These are phyloP conservation scores for Sinhomidia bicolor DNA, from an alignment of 2,888 invertebrate genomes.

Conservation along the genomic window DNA sequence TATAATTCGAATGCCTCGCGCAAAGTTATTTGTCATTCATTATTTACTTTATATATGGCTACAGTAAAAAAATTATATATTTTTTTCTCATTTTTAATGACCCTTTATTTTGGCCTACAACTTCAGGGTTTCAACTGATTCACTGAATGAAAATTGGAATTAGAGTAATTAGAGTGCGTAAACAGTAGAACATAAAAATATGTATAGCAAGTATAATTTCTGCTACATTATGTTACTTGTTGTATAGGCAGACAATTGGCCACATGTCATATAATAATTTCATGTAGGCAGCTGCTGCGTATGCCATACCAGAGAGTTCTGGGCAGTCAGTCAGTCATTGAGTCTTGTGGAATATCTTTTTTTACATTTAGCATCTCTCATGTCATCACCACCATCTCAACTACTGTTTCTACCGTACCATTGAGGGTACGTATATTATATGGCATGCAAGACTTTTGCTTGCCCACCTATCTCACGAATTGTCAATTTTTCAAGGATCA, in stretches of 20 bases:
- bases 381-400: not conserved
- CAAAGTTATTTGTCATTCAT: constrained; percentile 36
- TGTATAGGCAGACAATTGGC: not conserved
- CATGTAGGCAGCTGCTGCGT: not conserved
- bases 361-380: not conserved
- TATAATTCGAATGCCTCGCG: constrained; percentile 8
- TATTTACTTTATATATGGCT: constrained; percentile 2
- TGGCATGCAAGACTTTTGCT: constrained; percentile 3
- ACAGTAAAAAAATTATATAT: not conserved
- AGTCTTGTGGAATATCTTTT: not conserved
- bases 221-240: not conserved
- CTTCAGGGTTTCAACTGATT: constrained; percentile 64
- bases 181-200: constrained; percentile 25
- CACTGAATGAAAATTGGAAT: constrained; percentile 52
- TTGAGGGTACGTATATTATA: not conserved
- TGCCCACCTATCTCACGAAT: constrained; percentile 70
- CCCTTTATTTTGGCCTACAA: constrained; percentile 58
- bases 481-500: constrained; percentile 65
- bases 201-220: not conserved
- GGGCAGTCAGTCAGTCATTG: not conserved
- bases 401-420: too few relatives aligned
- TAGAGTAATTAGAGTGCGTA: constrained; percentile 67
- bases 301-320: not conserved
- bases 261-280: too few relatives aligned
- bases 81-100: constrained; percentile 14